Evolutionary conservation across 2,113 vertebrate genomes (phyloP).

Genomic region (Uropsilus gracilis): DNA sequence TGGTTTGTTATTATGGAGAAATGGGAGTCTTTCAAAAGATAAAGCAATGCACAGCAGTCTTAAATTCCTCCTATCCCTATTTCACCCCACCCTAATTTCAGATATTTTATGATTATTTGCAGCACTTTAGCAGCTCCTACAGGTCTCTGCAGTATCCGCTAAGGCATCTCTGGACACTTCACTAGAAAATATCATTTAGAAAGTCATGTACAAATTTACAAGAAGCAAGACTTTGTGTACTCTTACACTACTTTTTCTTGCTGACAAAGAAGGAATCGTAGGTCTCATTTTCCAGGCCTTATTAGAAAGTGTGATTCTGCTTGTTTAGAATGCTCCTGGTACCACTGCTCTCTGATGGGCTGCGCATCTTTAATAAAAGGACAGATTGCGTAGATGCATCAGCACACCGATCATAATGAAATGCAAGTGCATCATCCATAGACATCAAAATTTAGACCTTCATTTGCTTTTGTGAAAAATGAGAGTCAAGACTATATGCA

Average conservation of each 20-base stretch:
- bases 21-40: not conserved
- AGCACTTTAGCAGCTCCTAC: not conserved
- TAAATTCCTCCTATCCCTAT: not conserved
- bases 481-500: not conserved
- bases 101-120: not conserved
- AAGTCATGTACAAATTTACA: conserved; percentile 50
- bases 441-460: conserved; percentile 59
- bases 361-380: conserved; percentile 67
- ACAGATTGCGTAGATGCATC: conserved; percentile 48
- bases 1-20: not conserved
- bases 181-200: not conserved
- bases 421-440: conserved; percentile 49
- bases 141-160: not conserved
- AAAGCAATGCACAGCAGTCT: not conserved
- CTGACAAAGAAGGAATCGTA: not conserved
- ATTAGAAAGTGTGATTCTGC: conserved; percentile 57
- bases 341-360: conserved; percentile 59
- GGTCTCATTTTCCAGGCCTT: not conserved
- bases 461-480: conserved; percentile 64
- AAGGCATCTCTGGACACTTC: not conserved
- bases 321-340: conserved; percentile 52
- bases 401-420: conserved; percentile 56
- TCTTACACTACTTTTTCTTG: not conserved
- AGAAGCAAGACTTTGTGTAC: not conserved
- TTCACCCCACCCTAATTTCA: not conserved